A percentile compares a stretch with the other conserved stretches of the same genome.
phyloP scores from a whole-genome alignment of 2,113 vertebrate species.

The Romanogobio albipinnatus region DNA sequence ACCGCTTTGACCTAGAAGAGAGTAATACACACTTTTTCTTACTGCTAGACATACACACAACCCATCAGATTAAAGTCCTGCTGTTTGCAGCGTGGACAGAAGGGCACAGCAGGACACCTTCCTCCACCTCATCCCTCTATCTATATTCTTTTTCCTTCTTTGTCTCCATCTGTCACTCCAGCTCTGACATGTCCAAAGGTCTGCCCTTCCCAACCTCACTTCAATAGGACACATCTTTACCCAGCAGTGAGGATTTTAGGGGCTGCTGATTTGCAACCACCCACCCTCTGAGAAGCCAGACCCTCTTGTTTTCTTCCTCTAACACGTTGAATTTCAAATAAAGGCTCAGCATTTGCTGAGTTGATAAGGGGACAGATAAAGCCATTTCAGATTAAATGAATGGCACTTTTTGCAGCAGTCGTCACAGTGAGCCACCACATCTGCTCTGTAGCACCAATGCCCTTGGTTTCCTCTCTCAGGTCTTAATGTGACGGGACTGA shows the following conservation, averaged over 20 bases:
- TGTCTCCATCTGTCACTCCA: conserved; percentile 36
- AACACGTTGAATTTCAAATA: conserved; percentile 7
- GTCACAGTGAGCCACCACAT: conserved; percentile 6
- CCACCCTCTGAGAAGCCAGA: conserved; percentile 25
- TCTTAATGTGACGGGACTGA: conserved; percentile 17
- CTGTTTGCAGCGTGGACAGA: conserved; percentile 41
- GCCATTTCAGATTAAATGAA: conserved; percentile 8
- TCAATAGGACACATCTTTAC: conserved; percentile 30
- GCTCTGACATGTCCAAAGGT: conserved; percentile 38
- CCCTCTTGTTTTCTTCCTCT: not conserved
- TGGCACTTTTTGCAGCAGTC: not conserved
- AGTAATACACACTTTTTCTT: conserved; percentile 32
- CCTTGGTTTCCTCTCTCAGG: conserved; percentile 42
- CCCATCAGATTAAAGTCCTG: conserved; percentile 29
- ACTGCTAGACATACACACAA: conserved; percentile 9
- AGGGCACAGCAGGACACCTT: conserved; percentile 60
- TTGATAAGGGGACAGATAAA: conserved; percentile 15
- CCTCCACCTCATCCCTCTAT: conserved; percentile 29
- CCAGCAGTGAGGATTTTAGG: conserved; percentile 27
- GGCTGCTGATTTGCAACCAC: conserved; percentile 10
- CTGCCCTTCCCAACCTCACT: conserved; percentile 31
- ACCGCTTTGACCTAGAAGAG: conserved; percentile 56
- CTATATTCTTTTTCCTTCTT: conserved; percentile 35
- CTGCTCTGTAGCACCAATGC: conserved; percentile 29
- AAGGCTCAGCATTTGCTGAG: not conserved